These are phyloP conservation scores for Microcebus jonahi DNA, from an alignment of 2,113 vertebrate species.

Conservation along the genomic window DNA sequence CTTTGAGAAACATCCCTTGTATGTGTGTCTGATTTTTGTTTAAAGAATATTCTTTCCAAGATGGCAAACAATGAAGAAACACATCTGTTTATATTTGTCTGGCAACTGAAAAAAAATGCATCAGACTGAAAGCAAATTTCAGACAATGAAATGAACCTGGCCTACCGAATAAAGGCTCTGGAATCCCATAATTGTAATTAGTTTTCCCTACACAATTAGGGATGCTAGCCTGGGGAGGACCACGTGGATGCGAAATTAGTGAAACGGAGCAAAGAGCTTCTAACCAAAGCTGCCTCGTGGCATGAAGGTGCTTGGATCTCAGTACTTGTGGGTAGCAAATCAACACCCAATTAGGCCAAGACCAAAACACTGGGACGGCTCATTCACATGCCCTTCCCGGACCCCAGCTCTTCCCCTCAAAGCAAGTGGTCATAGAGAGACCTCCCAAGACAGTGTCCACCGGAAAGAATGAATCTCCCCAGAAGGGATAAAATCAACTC, in stretches of 20 bases:
- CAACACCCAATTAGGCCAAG: not conserved
- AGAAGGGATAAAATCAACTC: not conserved
- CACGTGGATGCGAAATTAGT: not conserved
- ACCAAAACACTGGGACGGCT: not conserved
- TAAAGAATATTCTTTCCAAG: constrained; percentile 65
- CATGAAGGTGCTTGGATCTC: not conserved
- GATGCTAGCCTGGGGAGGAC: not conserved
- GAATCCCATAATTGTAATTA: constrained; percentile 34
- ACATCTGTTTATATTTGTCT: constrained; percentile 71
- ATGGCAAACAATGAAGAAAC: constrained; percentile 48
- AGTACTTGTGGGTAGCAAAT: not conserved
- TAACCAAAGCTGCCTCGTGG: not conserved
- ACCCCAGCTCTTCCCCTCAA: not conserved
- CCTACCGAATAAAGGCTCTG: constrained; percentile 7
- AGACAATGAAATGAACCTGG: constrained; percentile 31
- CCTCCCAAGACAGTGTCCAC: not conserved
- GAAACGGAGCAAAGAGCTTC: not conserved
- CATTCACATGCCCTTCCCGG: not conserved
- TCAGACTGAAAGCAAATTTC: constrained; percentile 53
- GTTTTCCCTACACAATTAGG: constrained; percentile 16
- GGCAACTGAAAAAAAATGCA: constrained; percentile 11
- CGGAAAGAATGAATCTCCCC: not conserved
- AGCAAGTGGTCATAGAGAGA: not conserved
- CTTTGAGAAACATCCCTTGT: constrained; percentile 57
- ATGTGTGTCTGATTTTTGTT: constrained; percentile 62